Base-by-base conservation (phyloP, 2,797 vertebrate species). In the Cephalopachus bancanus region DNA sequence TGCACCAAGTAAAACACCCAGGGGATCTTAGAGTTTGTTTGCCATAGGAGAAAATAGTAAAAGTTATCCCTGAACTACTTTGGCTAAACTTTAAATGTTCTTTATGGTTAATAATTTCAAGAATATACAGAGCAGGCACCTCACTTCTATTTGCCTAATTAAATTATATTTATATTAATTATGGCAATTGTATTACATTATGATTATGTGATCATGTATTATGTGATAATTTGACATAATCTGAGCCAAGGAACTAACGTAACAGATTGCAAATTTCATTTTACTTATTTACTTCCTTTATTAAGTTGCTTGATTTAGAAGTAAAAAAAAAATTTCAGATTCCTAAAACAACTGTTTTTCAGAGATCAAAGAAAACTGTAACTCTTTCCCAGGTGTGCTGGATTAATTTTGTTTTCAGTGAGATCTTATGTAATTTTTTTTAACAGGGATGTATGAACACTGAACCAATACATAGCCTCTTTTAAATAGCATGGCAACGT, bases 291-390 rank as follows among this genome's bases (percentile, higher is more conserved):
- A 49, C 20, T 44, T 49, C 53, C 12, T 60, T n/a, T n/a, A 80
- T 51, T 76, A 78, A 79, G 2, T 11, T 76, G 44, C 49, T 62
- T 92, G n/a, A 91, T 69, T 94, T 59, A 75, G 59, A 93, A 65
- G 7, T 4, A 33, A 37, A 72, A 19, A 33, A 16, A 64, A 26
- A n/a, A 83, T 67, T 83, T 92, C 14, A 57, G 44, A 87, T 86
- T 89, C 55, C 33, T 51, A 72, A 91, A 88, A 10, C 44, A 79
- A 91, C 6, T 51, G 12, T 55, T 93, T 93, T 51, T 89, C 85
- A 89, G 76, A 94, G 30, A 93, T 91, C 71, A 97, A 91, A 96
- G 53, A 83, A 83, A 93, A 33, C 4, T 14, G 11, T 89, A 83
- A 94, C 51, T 91, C 59, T 79, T 53, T 60, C 8, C 83, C 75